These are phyloP conservation scores for Artemia franciscana DNA, from an alignment of 1,140 invertebrate species.

Conservation along the genomic window DNA sequence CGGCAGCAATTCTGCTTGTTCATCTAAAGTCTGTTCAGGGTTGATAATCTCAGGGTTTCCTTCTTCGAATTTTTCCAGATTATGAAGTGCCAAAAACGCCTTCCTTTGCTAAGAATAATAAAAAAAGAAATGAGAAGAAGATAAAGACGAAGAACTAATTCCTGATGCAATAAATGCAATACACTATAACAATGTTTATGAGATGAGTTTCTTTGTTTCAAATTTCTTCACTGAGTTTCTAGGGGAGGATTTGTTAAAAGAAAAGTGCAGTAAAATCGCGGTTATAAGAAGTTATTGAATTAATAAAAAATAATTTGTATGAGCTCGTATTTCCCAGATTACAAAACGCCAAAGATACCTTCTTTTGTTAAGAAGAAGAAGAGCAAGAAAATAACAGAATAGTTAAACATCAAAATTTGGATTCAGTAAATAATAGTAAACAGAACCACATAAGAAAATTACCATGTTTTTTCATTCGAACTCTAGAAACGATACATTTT, in stretches of 20 bases:
- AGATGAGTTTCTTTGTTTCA: neutral
- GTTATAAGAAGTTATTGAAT: neutral
- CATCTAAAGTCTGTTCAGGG: slow-evolving; percentile 61
- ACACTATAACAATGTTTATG: neutral
- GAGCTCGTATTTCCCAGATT: too few relatives aligned
- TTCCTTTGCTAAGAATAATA: slow-evolving; percentile 7
- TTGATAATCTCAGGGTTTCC: slow-evolving; percentile 56
- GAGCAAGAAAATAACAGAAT: too few relatives aligned
- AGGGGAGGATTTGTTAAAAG: neutral
- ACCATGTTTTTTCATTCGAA: too few relatives aligned
- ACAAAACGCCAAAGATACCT: too few relatives aligned
- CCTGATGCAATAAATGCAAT: neutral
- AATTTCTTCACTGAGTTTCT: neutral
- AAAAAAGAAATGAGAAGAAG: neutral
- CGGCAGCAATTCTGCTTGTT: slow-evolving; percentile 71
- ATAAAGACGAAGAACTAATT: neutral
- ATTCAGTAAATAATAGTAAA: too few relatives aligned
- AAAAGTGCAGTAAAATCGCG: neutral
- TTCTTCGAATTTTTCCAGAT: slow-evolving; percentile 37
- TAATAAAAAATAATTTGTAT: neutral
- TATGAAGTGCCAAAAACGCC: slow-evolving; percentile 8
- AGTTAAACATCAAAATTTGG: too few relatives aligned
- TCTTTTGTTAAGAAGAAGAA: too few relatives aligned
- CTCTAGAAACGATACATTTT: too few relatives aligned
- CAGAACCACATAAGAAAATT: too few relatives aligned